A percentile compares a stretch with the other conserved stretches of the same genome.
Evolutionary conservation across 2,797 vertebrate genomes (phyloP).

Genomic region (Hypotaenidia okinawae): DNA sequence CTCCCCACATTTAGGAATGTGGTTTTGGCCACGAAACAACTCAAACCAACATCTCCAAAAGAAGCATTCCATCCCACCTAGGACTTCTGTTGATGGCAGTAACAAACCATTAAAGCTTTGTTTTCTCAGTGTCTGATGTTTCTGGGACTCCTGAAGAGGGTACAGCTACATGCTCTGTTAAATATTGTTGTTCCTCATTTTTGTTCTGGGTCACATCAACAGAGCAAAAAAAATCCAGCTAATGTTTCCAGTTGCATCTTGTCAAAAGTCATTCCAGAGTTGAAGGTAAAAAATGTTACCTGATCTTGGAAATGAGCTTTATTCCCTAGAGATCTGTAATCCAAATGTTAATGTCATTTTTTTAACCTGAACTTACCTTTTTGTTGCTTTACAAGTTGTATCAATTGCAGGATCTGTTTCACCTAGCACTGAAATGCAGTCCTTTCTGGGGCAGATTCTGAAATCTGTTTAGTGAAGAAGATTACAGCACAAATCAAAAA

Average conservation of each 20-base stretch:
- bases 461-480: background rate
- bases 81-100: background rate
- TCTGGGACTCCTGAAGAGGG: background rate
- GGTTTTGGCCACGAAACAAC: background rate
- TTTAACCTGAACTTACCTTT: background rate
- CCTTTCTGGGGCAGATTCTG: background rate
- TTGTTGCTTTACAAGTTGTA: background rate
- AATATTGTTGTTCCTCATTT: background rate
- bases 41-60: background rate
- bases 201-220: background rate
- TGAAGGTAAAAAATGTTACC: background rate
- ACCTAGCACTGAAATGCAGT: background rate
- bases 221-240: background rate
- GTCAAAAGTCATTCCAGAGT: background rate
- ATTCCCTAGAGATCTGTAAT: background rate
- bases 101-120: background rate
- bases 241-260: background rate
- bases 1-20: background rate
- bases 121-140: background rate
- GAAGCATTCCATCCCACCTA: constrained; percentile 5
- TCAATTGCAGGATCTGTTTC: background rate
- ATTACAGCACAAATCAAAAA: background rate
- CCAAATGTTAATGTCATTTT: background rate
- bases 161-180: background rate
- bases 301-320: background rate